Evolutionary conservation across 1,140 invertebrate species (phyloP).

Genomic region (Eubasilissa regina): DNA sequence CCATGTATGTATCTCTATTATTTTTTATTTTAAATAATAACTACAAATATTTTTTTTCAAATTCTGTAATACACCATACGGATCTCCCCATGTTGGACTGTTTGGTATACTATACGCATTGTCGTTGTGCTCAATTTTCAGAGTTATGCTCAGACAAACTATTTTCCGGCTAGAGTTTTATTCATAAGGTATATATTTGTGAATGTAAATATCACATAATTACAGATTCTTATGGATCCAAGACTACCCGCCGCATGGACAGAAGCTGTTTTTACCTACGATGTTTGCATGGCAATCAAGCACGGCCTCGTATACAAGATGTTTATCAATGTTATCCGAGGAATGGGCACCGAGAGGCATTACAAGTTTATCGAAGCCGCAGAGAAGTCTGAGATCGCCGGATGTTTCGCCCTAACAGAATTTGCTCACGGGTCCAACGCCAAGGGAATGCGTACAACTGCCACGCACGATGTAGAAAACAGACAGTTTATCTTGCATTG

Average conservation of each 20-base stretch:
- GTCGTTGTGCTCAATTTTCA: too few species aligned
- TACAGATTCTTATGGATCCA: slow-evolving; percentile 68
- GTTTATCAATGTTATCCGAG: slow-evolving; percentile 73
- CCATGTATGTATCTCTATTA: too few species aligned
- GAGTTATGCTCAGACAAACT: too few species aligned
- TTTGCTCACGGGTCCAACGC: slow-evolving; percentile 92
- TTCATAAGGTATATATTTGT: too few species aligned
- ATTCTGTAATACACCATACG: too few species aligned
- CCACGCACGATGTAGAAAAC: slow-evolving; percentile 83
- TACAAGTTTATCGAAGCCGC: slow-evolving; percentile 74
- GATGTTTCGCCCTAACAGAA: slow-evolving; percentile 90
- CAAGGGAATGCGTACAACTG: slow-evolving; percentile 86
- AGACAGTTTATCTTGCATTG: slow-evolving; percentile 86
- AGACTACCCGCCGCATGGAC: slow-evolving; percentile 68
- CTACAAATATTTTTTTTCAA: too few species aligned
- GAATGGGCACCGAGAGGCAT: slow-evolving; percentile 75
- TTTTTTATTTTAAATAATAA: too few species aligned
- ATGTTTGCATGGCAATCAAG: slow-evolving; percentile 80
- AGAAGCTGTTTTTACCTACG: slow-evolving; percentile 79
- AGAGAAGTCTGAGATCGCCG: slow-evolving; percentile 74
- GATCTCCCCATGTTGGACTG: too few species aligned
- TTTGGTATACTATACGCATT: too few species aligned
- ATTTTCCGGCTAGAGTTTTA: too few species aligned
- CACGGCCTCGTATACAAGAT: slow-evolving; percentile 75
- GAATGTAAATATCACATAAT: slow-evolving; percentile 33